Evolutionary conservation across 2,797 vertebrate species (phyloP).

Genomic region (Florisuga fusca): DNA sequence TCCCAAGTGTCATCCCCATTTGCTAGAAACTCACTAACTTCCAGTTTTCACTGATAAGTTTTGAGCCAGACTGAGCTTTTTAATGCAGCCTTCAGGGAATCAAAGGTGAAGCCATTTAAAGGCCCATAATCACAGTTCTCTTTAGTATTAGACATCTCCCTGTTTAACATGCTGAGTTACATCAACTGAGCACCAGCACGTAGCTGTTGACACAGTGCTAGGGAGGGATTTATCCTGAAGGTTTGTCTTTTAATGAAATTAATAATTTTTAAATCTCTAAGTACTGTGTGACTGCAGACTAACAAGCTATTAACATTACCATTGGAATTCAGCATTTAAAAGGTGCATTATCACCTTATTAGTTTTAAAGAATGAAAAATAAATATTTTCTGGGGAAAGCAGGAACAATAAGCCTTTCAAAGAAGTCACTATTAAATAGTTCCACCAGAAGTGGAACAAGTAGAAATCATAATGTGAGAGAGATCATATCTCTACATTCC

Average conservation of each 20-base stretch:
- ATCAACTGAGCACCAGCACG: not conserved
- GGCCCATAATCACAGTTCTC: not conserved
- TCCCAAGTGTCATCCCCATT: not conserved
- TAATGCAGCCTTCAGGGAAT: not conserved
- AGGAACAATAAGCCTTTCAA: not conserved
- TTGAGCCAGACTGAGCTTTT: not conserved
- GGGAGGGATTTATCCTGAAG: slow-evolving; percentile 20
- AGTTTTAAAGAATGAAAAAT: not conserved
- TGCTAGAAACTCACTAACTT: not conserved
- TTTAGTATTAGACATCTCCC: not conserved
- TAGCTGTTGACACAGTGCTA: not conserved
- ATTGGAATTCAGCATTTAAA: not conserved
- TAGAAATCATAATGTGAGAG: not conserved
- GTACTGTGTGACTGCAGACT: slow-evolving; percentile 35
- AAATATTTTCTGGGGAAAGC: not conserved
- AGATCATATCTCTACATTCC: not conserved
- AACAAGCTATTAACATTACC: slow-evolving; percentile 28
- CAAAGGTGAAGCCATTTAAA: not conserved
- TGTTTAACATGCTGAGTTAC: not conserved
- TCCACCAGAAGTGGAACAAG: not conserved
- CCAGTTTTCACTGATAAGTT: not conserved
- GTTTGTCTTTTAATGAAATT: slow-evolving; percentile 19
- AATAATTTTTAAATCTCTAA: slow-evolving; percentile 57
- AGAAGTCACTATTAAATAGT: not conserved
- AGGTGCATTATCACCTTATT: not conserved